Evolutionary conservation across 2,888 invertebrate species (phyloP), one percentile per base, ranked within the genome.

Genomic region (Pharmacophagus antenor): DNA sequence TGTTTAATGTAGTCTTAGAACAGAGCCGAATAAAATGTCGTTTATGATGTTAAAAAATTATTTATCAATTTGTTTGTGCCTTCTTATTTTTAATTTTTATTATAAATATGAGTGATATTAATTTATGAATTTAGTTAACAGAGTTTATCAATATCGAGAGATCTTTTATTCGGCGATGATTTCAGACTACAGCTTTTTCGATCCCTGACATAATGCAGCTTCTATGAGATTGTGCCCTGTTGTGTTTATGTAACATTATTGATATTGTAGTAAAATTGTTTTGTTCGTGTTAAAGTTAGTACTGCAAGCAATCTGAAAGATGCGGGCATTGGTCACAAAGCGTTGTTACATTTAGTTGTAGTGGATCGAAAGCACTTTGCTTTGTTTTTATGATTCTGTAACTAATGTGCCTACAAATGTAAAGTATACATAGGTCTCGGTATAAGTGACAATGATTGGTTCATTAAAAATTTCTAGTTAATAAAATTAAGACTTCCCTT

Each of bases 401-500:
- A 89, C 88, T 87, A 83, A 88, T 88, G 89, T 89, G 88, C 89
- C 89, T 89, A 88, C 88, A 87, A 87, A 84, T 87, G 81, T 87
- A 88, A 89, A 88, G 81, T 89, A 87, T 84, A 80, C 78, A 84
- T 88, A 89, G 88, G 86, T 84, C 82, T 85, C 68, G 82, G 81
- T 84, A 76, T 84, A 85, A 84, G 84, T 81, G 82, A 86, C 79
- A 77, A 81, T 77, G 76, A 84, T 81, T 78, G 80, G 80, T 83
- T 85, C 70, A 77, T 80, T 84, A 78, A 66, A 79, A 83, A 85
- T 80, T 82, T 84, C 67, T 76, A 77, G 77, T 82, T 82, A 74
- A 69, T 74, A 76, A 69, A 69, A 76, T 72, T 77, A 75, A 74
- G 70, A 71, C 67, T 74, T 75, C 70, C 73, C 72, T 68, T 71